phyloP scores from a whole-genome alignment of 2,113 vertebrate species.

The Trichechus manatus region DNA sequence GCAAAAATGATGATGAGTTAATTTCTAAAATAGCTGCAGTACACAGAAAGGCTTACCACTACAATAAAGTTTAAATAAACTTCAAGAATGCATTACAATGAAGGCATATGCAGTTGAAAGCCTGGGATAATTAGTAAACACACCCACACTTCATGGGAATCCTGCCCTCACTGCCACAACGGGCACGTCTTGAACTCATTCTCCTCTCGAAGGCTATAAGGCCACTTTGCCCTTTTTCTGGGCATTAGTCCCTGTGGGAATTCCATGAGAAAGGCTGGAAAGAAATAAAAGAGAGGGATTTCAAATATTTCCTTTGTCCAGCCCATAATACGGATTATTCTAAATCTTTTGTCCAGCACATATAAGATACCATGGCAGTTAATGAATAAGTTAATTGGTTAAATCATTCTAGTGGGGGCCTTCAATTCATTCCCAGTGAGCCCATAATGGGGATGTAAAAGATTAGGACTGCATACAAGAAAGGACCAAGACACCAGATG shows the following conservation, averaged over 20 bases:
- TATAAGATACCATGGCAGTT: constrained; percentile 70
- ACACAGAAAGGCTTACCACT: background rate
- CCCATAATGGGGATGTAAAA: constrained; percentile 22
- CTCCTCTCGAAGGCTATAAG: constrained; percentile 73
- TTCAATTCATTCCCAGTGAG: constrained; percentile 65
- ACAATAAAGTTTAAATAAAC: background rate
- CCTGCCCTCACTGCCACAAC: constrained; percentile 40
- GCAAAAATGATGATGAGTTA: constrained; percentile 2
- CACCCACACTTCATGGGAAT: constrained; percentile 59
- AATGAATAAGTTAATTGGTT: constrained; percentile 77
- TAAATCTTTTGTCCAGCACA: constrained; percentile 74
- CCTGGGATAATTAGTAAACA: constrained; percentile 60
- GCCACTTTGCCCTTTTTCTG: constrained; percentile 39
- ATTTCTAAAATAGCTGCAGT: background rate
- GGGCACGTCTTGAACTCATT: background rate
- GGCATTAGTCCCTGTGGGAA: constrained; percentile 70
- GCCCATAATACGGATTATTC: constrained; percentile 69
- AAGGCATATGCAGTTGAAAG: background rate
- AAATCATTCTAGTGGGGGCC: constrained; percentile 42
- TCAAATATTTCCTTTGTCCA: constrained; percentile 69
- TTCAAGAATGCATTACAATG: background rate
- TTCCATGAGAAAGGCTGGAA: constrained; percentile 67
- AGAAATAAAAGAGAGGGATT: constrained; percentile 60
- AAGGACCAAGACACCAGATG: constrained; percentile 60
- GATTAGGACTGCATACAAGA: constrained; percentile 57